Percentiles rank a stretch among this genome's conserved stretches.
phyloP scores from a whole-genome alignment of 1,140 invertebrate species.

The Archivesica marissinica region DNA sequence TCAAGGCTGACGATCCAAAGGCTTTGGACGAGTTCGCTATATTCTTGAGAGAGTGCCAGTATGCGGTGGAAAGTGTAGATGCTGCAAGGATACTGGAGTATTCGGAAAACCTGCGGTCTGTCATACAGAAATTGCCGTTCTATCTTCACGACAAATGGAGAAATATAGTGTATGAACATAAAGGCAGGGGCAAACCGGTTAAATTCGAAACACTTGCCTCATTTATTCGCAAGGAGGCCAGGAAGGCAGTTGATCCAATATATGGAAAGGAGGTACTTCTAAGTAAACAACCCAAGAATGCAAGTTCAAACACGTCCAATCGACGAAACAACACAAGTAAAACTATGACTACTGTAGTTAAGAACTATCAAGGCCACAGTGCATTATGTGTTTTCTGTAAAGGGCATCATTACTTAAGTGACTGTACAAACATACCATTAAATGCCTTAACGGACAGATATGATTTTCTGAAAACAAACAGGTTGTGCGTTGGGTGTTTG shows the following conservation, averaged over 20 bases:
- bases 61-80: too few species aligned
- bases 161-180: slow-evolving; percentile 23
- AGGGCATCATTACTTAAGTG: slow-evolving; percentile 2
- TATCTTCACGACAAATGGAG: slow-evolving; percentile 47
- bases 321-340: too few species aligned
- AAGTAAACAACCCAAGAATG: too few species aligned
- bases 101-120: not conserved
- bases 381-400: not conserved
- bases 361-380: not conserved
- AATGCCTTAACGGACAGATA: slow-evolving; percentile 14
- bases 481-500: slow-evolving; percentile 28
- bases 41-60: slow-evolving; percentile 34
- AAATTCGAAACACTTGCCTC: too few species aligned
- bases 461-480: slow-evolving; percentile 12
- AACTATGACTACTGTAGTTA: too few species aligned
- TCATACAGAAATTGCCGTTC: slow-evolving; percentile 7
- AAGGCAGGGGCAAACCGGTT: slow-evolving; percentile 12
- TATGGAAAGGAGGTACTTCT: too few species aligned
- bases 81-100: too few species aligned
- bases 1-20: not conserved
- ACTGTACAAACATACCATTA: not conserved
- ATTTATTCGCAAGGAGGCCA: too few species aligned
- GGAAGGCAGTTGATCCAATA: too few species aligned
- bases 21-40: not conserved
- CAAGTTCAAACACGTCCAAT: too few species aligned